Conservation (phyloP, 2,113 vertebrate genomes). For the Girardinichthys multiradiatus region DNA sequence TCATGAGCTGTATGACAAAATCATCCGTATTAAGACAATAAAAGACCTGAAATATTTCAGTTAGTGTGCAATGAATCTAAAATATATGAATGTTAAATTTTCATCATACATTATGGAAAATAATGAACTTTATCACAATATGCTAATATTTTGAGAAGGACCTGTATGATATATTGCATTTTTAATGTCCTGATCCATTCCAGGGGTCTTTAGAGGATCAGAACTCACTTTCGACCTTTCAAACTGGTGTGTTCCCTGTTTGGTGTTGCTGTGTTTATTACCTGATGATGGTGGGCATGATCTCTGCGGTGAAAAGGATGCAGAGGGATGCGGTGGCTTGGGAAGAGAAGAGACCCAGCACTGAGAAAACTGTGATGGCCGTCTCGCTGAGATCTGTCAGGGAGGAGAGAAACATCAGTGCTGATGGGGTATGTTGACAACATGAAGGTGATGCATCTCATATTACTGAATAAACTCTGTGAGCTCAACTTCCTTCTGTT, state of each 20-base stretch:
- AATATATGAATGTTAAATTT: too few species aligned
- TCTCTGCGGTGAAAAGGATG: constrained; percentile 87
- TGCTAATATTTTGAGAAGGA: too few species aligned
- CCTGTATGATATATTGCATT: neutral
- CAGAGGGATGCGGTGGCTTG: constrained; percentile 86
- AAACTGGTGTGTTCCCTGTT: too few species aligned
- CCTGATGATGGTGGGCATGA: constrained; percentile 91
- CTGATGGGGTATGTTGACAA: neutral
- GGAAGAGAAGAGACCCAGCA: constrained; percentile 88
- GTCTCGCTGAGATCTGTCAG: constrained; percentile 85
- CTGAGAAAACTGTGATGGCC: constrained; percentile 86
- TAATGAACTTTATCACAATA: too few species aligned
- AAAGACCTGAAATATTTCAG: too few species aligned
- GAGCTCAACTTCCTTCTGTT: neutral
- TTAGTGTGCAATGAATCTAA: too few species aligned
- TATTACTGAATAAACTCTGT: too few species aligned
- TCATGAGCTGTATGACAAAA: too few species aligned
- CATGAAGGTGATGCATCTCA: neutral
- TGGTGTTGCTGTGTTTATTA: constrained; percentile 44
- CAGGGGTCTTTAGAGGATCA: neutral
- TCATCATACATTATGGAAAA: too few species aligned
- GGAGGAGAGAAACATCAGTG: neutral
- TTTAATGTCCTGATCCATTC: neutral
- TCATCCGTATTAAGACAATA: too few species aligned
- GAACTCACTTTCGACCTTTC: too few species aligned